phyloP scores from a whole-genome alignment of 2,888 invertebrate species.

The Tetranychus piercei region DNA sequence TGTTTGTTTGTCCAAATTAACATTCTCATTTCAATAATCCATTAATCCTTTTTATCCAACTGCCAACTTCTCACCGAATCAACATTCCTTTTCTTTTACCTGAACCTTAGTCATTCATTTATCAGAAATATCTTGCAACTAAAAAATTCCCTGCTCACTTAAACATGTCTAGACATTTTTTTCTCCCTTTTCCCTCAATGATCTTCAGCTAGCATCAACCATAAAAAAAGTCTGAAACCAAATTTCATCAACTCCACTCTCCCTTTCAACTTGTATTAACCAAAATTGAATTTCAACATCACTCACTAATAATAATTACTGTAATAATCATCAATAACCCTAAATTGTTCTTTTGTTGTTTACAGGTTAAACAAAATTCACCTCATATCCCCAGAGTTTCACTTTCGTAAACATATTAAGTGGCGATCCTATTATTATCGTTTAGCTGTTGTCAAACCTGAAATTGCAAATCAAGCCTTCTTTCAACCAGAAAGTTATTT shows the following conservation, averaged over 20 bases:
- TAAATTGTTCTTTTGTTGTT: no score
- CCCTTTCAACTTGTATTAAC: not conserved
- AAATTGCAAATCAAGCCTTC: constrained; percentile 24
- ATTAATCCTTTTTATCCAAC: not conserved
- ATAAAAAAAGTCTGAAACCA: not conserved
- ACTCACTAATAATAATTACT: no score
- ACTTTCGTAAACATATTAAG: constrained; percentile 45
- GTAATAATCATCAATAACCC: no score
- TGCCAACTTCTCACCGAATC: not conserved
- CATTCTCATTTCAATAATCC: not conserved
- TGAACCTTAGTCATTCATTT: not conserved
- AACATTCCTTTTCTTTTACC: not conserved
- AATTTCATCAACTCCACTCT: not conserved
- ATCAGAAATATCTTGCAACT: not conserved
- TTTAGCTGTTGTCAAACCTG: constrained; percentile 42
- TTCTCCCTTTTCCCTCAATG: not conserved
- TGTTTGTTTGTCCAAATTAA: not conserved
- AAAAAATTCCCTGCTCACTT: not conserved
- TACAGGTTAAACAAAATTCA: constrained; percentile 11
- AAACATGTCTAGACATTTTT: not conserved
- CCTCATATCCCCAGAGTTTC: constrained; percentile 47
- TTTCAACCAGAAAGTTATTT: constrained; percentile 30
- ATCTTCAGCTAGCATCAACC: not conserved
- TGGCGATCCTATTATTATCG: constrained; percentile 58
- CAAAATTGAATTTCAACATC: not conserved